These are phyloP conservation scores for Muricea muricata DNA, from an alignment of 92 coral and sea anemone genomes.

Conservation along the genomic window DNA sequence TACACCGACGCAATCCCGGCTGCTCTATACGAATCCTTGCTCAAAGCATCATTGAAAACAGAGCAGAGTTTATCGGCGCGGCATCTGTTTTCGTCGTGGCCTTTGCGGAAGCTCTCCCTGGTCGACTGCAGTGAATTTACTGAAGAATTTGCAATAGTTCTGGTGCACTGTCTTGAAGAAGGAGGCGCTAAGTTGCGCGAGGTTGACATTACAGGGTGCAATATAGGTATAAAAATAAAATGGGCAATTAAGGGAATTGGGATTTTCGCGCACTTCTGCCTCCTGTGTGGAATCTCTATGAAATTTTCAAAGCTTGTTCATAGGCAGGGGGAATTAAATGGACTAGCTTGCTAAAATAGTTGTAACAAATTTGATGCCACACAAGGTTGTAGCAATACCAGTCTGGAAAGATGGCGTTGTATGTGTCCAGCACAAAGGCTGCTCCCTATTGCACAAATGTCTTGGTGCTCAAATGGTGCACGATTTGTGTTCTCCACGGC, in stretches of 20 bases:
- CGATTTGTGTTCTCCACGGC: too few relatives aligned
- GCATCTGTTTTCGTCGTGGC: conserved; percentile 76
- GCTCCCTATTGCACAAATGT: too few relatives aligned
- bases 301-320: too few relatives aligned
- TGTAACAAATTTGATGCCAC: too few relatives aligned
- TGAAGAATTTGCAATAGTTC: conserved; percentile 70
- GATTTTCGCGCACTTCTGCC: too few relatives aligned
- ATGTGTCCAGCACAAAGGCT: too few relatives aligned
- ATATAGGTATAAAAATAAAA: conserved; percentile 81
- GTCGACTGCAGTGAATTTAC: conserved; percentile 69
- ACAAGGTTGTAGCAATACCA: too few relatives aligned
- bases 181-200: conserved; percentile 55
- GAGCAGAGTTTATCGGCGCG: conserved; percentile 69
- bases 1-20: conserved; percentile 63
- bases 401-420: too few relatives aligned
- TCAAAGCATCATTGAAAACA: conserved; percentile 67
- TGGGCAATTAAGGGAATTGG: not conserved
- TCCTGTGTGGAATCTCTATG: too few relatives aligned
- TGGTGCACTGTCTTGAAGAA: conserved; percentile 77
- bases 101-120: conserved; percentile 68
- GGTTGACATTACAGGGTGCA: conserved; percentile 85
- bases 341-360: too few relatives aligned
- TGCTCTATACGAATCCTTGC: conserved; percentile 67
- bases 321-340: too few relatives aligned
- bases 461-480: too few relatives aligned